Evolutionary conservation across 2,888 invertebrate genomes (phyloP), one percentile per base, ranked within the genome.

Genomic region (Melanostoma scalare): DNA sequence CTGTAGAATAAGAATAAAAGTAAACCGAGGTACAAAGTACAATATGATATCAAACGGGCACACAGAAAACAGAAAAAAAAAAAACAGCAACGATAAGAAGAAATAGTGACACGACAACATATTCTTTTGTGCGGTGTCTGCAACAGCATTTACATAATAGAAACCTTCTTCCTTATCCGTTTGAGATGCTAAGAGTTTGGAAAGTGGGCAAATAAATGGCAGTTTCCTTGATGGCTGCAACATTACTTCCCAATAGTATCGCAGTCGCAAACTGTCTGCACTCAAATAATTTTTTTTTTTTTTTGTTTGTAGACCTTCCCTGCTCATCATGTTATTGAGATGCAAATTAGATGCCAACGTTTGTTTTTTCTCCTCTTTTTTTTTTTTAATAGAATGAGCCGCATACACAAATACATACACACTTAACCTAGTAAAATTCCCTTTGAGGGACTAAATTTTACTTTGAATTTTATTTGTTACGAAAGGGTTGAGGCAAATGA

Each of bases 201-300:
- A 80, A 65, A 71, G 71, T 53, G 56, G 79, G 68, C 74, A 55
- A 48, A 67, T 72, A 76, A 76, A 71, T 72, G 60, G 67, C 67
- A 76, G 71, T 80, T 69, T 75, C 63, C 56, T 35, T 58, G 63
- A 76, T 58, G 71, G 67, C 46, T 81, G 71, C 71, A 76, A 67
- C 67, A 76, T 63, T 81, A 76, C 76, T 67, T 72, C 30, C 67
- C 81, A 76, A 81, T 81, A 75, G 80, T 71, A 65, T 46, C 60
- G 55, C 50, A 63, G 48, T 63, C 36, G 63, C 38, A 50, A 67
- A 46, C 63, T 55, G 56, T 58, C 61, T 52, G 63, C 69, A 55
- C 58, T 80, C 30, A 9, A 55, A 68, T 38, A 50, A 50, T 30
- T 56, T 44, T 63, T 46, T 48, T n/a, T 6, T 30, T 38, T 9